Conservation (phyloP, 2,113 vertebrate species). For the Pundamilia nyererei region DNA sequence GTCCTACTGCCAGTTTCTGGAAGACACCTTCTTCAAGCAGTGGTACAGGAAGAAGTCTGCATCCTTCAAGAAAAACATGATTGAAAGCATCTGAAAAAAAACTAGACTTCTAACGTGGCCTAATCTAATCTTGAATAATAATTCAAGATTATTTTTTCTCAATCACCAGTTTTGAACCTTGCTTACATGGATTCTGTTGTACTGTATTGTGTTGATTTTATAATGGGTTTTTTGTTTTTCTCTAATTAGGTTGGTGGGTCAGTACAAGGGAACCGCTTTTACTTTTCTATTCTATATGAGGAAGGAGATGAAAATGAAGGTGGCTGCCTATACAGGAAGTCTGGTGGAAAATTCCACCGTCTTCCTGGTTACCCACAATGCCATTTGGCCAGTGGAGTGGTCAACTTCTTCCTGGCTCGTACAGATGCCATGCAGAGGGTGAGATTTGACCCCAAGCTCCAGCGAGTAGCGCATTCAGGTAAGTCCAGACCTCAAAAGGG, state of each 20-base stretch:
- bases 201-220: background rate
- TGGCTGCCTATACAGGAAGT: conserved; percentile 50
- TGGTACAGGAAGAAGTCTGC: too few species aligned
- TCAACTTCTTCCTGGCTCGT: background rate
- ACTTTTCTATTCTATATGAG: background rate
- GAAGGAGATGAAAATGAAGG: background rate
- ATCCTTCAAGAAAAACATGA: too few species aligned
- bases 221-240: background rate
- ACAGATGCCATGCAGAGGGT: background rate
- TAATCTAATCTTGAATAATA: background rate
- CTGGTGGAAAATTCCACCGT: background rate
- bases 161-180: background rate
- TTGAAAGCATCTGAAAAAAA: background rate
- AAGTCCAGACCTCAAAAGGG: background rate
- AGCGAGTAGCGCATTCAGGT: background rate
- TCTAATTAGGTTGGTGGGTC: background rate
- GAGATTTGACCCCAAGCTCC: background rate
- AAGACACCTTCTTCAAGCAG: too few species aligned
- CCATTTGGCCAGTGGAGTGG: conserved; percentile 5
- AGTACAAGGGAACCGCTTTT: background rate
- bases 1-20: too few species aligned
- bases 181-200: background rate
- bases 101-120: background rate
- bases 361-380: conserved; percentile 64
- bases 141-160: background rate